These are phyloP conservation scores for Caenorhabditis drosophilae DNA, from an alignment of 2,888 invertebrate species.

Conservation along the genomic window DNA sequence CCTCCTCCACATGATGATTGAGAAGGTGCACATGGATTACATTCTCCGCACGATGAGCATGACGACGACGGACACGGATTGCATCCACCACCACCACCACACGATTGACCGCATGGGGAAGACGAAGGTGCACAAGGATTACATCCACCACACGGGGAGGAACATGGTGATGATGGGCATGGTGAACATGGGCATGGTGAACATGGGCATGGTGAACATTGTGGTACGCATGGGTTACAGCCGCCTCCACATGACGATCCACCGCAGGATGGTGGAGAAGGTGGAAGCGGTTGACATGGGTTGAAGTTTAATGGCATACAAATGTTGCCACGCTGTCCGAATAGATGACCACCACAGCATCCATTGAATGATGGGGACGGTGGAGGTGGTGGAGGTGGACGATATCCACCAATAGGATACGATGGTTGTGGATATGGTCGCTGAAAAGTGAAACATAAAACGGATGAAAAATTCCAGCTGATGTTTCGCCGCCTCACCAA, in stretches of 20 bases:
- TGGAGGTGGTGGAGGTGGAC: slow-evolving; percentile 9
- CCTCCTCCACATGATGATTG: slow-evolving; percentile 18
- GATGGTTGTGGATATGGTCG: not conserved
- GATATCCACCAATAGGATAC: slow-evolving; percentile 3
- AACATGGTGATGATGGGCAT: slow-evolving; percentile 20
- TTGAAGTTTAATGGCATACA: slow-evolving; percentile 40
- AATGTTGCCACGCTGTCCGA: slow-evolving; percentile 32
- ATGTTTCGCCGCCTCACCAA: too few species aligned
- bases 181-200: slow-evolving; percentile 6
- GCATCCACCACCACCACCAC: slow-evolving; percentile 15
- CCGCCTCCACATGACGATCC: slow-evolving; percentile 24
- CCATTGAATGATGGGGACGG: slow-evolving; percentile 3
- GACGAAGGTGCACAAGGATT: too few species aligned
- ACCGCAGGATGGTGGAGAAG: slow-evolving; percentile 1
- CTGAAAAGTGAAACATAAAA: too few species aligned
- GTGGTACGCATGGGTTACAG: not conserved
- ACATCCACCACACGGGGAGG: slow-evolving; percentile 31
- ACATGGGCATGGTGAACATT: slow-evolving; percentile 9
- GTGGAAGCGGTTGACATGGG: slow-evolving; percentile 19
- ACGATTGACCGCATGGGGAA: slow-evolving; percentile 4
- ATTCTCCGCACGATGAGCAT: slow-evolving; percentile 13
- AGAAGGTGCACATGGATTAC: not conserved
- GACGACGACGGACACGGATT: too few species aligned
- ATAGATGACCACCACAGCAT: slow-evolving; percentile 38
- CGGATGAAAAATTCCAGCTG: too few species aligned